Evolutionary conservation across 2,797 vertebrate species (phyloP).

Genomic region (Psittacula derbiana): DNA sequence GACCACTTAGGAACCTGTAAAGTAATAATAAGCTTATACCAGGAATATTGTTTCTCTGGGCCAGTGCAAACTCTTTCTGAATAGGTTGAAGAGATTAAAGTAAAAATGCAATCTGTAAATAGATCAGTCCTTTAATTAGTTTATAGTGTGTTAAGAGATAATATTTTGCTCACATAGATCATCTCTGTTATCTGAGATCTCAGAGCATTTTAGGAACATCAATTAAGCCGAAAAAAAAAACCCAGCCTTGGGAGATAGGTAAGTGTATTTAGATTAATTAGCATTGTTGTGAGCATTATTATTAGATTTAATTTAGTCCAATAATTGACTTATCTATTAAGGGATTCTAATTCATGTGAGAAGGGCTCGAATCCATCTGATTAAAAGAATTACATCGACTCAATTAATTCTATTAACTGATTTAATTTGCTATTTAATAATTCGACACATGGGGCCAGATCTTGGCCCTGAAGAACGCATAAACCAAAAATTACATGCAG

Average conservation of each 20-base stretch:
- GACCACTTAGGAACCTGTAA: constrained; percentile 51
- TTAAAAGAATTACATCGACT: constrained; percentile 61
- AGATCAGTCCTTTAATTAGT: constrained; percentile 57
- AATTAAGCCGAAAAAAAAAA: constrained; percentile 19
- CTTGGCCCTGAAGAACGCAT: not conserved
- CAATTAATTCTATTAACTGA: constrained; percentile 63
- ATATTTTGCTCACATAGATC: constrained; percentile 46
- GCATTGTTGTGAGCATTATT: constrained; percentile 56
- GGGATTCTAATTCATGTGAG: constrained; percentile 56
- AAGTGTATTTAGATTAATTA: constrained; percentile 67
- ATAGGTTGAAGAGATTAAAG: constrained; percentile 52
- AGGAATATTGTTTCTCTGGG: constrained; percentile 52
- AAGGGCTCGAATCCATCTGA: constrained; percentile 55
- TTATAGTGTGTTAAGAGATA: constrained; percentile 57
- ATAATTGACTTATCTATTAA: constrained; percentile 68
- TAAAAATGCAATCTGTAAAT: constrained; percentile 61
- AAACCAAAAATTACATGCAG: not conserved
- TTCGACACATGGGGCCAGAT: constrained; percentile 13
- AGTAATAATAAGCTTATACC: constrained; percentile 60
- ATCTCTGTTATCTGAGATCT: constrained; percentile 51
- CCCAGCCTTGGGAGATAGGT: constrained; percentile 49
- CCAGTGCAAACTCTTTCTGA: constrained; percentile 17
- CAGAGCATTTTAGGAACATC: constrained; percentile 58
- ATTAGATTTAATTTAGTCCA: constrained; percentile 59
- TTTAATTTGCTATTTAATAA: constrained; percentile 61